Base-by-base conservation (phyloP, 2,888 invertebrate species). In the Clanis bilineata region DNA sequence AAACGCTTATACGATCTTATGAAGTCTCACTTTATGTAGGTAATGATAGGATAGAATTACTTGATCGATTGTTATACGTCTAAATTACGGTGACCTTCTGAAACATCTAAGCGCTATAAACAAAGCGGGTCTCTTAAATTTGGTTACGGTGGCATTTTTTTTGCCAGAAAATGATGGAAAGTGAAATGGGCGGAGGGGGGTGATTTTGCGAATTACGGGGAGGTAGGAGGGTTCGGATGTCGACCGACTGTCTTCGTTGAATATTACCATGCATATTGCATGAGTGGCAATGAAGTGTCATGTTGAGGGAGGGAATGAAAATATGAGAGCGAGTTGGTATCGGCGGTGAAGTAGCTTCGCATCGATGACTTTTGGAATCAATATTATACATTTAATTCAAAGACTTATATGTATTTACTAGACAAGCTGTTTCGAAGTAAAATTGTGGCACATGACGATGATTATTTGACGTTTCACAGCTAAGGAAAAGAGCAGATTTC, bases 251-350 rank as follows among this genome's bases (percentile, higher is more conserved):
- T 81, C 79, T 80, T 77, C 71, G 73, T 75, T 74, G 77, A 75
- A 81, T 81, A 83, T 85, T 79, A 83, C 77, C 85, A 88, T 88
- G 86, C 85, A 88, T 88, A 88, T 87, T 88, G 83, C 86, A 88
- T 86, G 86, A 86, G 84, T 68, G 68, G 76, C 81, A 83, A 87
- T 87, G 86, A 82, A 80, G 79, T 82, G 86, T 82, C 82, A 82
- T 85, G 84, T 77, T 82, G 74, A 68, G 73, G 71, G 67, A 28
- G 7, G 3, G 72, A 12, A 56, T 56, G 56, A 43, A 56, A 56
- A 56, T 43, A 43, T 43, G 43, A 70, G 69, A 68, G 68, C 66
- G 71, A 73, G 77, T 79, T 77, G 77, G 77, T 72, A 74, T 67
- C 69, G 32, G 38, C 32, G 18, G 51, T 4, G 15, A 18, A 28